Percentiles rank a stretch among this genome's conserved stretches.
phyloP scores from a whole-genome alignment of 2,113 vertebrate genomes.

The Dromaius novaehollandiae region DNA sequence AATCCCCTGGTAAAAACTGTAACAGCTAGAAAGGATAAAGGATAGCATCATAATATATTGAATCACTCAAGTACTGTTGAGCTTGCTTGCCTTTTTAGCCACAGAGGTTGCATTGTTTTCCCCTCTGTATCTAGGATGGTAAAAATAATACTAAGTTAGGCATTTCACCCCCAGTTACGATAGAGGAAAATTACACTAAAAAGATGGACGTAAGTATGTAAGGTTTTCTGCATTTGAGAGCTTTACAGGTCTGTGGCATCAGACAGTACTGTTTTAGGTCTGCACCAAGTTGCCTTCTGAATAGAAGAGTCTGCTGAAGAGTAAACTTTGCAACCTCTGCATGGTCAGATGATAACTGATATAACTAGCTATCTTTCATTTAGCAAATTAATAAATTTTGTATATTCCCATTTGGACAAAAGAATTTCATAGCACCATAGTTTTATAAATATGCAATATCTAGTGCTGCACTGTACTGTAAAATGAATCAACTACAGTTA shows the following conservation, averaged over 20 bases:
- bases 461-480: neutral
- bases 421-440: neutral
- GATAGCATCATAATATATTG: neutral
- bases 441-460: neutral
- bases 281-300: neutral
- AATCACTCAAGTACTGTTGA: neutral
- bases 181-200: neutral
- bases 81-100: neutral
- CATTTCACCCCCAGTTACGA: neutral
- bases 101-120: neutral
- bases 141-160: neutral
- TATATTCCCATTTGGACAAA: neutral
- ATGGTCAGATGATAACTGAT: neutral
- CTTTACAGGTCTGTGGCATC: neutral
- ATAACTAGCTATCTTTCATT: neutral
- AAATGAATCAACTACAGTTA: neutral
- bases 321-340: neutral
- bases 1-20: neutral
- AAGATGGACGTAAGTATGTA: neutral
- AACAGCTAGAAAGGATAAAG: neutral
- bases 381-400: neutral
- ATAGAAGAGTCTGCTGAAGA: neutral
- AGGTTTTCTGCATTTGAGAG: neutral
- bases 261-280: neutral
- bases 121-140: neutral